phyloP scores from a whole-genome alignment of 1,140 invertebrate genomes.

The Drosophila varians region DNA sequence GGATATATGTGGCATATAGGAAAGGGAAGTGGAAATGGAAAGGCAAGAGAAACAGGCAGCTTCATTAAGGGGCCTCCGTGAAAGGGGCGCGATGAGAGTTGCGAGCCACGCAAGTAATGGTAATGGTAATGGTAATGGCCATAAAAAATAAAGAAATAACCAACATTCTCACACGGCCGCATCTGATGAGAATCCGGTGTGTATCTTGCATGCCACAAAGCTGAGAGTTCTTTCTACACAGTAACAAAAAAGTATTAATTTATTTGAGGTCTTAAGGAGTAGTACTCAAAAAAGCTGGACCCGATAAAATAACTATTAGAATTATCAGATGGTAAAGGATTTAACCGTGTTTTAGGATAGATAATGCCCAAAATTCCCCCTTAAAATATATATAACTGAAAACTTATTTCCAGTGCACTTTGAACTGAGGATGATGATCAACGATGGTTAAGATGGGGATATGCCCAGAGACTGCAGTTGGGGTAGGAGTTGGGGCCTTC shows the following conservation, averaged over 20 bases:
- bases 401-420: constrained; percentile 7
- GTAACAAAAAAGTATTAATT: constrained; percentile 4
- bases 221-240: constrained; percentile 28
- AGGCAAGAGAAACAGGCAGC: constrained; percentile 13
- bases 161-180: constrained; percentile 54
- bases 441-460: constrained; percentile 61
- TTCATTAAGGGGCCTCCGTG: constrained; percentile 49
- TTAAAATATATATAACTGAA: not conserved
- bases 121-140: constrained; percentile 61
- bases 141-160: constrained; percentile 59
- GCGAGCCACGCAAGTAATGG: constrained; percentile 53
- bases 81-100: constrained; percentile 4
- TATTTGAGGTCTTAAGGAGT: too few species aligned
- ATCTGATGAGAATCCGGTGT: constrained; percentile 69
- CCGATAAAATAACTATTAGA: too few species aligned
- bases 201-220: constrained; percentile 49
- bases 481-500: constrained; percentile 5
- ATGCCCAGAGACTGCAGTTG: constrained; percentile 16
- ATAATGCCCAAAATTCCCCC: not conserved
- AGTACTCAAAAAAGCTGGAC: too few species aligned
- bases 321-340: too few species aligned
- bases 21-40: constrained; percentile 38
- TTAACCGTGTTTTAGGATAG: too few species aligned
- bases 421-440: constrained; percentile 58
- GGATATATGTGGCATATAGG: constrained; percentile 7